These are phyloP conservation scores for Pachycephus smyrnensis DNA, from an alignment of 2,888 invertebrate genomes.

Conservation along the genomic window DNA sequence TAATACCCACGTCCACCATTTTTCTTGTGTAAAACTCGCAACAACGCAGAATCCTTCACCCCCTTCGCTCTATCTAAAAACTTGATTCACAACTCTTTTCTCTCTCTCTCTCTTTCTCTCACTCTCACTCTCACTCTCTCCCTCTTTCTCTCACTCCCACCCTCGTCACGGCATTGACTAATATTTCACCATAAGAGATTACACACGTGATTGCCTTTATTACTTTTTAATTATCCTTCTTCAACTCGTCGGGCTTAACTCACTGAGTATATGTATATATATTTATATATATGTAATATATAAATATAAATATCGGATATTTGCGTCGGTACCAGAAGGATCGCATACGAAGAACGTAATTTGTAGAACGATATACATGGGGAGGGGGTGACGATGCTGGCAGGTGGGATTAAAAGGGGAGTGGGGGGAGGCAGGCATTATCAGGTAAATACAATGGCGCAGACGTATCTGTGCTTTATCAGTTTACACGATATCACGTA, in stretches of 20 bases:
- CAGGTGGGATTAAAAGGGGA: too few relatives aligned
- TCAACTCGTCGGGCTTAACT: conserved; percentile 1
- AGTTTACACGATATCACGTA: too few relatives aligned
- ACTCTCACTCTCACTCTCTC: conserved; percentile 23
- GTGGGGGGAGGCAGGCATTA: too few relatives aligned
- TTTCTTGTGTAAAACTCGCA: conserved; percentile 39
- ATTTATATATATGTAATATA: background rate
- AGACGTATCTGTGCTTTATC: too few relatives aligned
- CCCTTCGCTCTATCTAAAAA: conserved; percentile 25
- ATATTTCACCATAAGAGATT: conserved; percentile 22
- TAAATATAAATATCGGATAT: too few relatives aligned
- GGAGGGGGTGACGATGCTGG: too few relatives aligned
- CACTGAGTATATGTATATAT: conserved; percentile 2
- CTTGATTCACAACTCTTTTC: conserved; percentile 16
- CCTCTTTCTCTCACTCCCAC: conserved; percentile 16
- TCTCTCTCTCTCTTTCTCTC: conserved; percentile 2
- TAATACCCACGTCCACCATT: background rate
- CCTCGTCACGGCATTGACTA: conserved; percentile 22
- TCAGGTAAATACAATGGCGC: too few relatives aligned
- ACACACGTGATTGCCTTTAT: conserved; percentile 7
- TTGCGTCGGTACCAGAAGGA: too few relatives aligned
- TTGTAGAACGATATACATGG: too few relatives aligned
- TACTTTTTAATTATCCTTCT: background rate
- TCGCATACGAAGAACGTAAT: too few relatives aligned
- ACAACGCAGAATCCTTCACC: conserved; percentile 32